Conservation (phyloP, 2,888 invertebrate genomes). For the Clanis bilineata region DNA sequence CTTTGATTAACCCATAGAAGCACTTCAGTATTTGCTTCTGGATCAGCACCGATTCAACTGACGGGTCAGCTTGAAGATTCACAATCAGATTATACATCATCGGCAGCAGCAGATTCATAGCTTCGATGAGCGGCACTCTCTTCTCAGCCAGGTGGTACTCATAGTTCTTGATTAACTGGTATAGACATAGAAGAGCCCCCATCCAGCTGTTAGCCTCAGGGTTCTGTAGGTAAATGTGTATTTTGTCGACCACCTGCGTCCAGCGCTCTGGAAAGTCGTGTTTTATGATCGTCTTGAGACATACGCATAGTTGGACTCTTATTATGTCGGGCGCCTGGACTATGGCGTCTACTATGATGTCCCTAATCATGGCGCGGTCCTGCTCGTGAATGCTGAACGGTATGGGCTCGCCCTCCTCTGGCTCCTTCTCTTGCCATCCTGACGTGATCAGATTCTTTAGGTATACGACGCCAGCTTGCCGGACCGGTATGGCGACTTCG, state of each 20-base stretch:
- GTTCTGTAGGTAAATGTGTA: slow-evolving; percentile 95
- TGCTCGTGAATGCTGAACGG: slow-evolving; percentile 97
- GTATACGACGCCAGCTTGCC: slow-evolving; percentile 98
- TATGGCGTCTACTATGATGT: slow-evolving; percentile 97
- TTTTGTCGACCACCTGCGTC: slow-evolving; percentile 98
- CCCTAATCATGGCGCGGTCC: slow-evolving; percentile 95
- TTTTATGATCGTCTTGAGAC: slow-evolving; percentile 95
- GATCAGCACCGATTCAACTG: slow-evolving; percentile 93
- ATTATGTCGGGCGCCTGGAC: slow-evolving; percentile 96
- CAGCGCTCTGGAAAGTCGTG: slow-evolving; percentile 97
- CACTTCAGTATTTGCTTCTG: slow-evolving; percentile 96
- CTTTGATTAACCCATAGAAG: slow-evolving; percentile 95
- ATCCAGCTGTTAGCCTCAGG: slow-evolving; percentile 94
- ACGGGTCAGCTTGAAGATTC: slow-evolving; percentile 90
- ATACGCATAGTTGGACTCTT: slow-evolving; percentile 95
- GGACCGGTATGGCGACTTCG: slow-evolving; percentile 93
- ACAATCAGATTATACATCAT: slow-evolving; percentile 93
- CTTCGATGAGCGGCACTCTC: slow-evolving; percentile 93
- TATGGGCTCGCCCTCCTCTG: slow-evolving; percentile 86
- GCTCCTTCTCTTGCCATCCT: slow-evolving; percentile 94
- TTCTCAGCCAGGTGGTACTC: slow-evolving; percentile 96
- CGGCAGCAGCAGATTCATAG: slow-evolving; percentile 96
- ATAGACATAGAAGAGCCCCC: slow-evolving; percentile 94
- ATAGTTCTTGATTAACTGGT: slow-evolving; percentile 96
- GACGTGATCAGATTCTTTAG: slow-evolving; percentile 95